phyloP scores from a whole-genome alignment of 1,140 invertebrate genomes.

The Brachionus koreanus region DNA sequence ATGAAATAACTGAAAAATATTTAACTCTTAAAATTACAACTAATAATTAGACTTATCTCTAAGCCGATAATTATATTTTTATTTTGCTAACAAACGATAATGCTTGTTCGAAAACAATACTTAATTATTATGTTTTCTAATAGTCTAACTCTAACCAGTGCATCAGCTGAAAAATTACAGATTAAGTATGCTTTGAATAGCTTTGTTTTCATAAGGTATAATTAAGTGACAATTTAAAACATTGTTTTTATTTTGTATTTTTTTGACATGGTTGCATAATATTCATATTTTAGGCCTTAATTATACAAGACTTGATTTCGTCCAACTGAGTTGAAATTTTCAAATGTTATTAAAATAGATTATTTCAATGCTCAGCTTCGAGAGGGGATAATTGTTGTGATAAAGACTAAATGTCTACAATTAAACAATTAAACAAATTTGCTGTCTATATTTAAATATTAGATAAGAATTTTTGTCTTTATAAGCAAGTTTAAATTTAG shows the following conservation, averaged over 20 bases:
- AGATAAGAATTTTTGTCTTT: conserved; percentile 5
- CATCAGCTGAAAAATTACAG: background rate
- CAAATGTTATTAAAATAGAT: conserved; percentile 17
- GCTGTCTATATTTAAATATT: background rate
- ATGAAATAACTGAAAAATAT: no score
- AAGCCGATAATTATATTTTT: background rate
- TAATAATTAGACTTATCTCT: background rate
- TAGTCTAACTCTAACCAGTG: background rate
- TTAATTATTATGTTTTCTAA: background rate
- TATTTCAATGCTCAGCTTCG: background rate
- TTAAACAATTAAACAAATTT: conserved; percentile 12
- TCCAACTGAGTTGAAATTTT: conserved; percentile 29
- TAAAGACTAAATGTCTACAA: conserved; percentile 4
- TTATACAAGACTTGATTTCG: conserved; percentile 9
- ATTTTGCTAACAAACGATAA: background rate
- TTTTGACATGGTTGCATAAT: background rate
- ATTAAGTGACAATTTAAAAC: conserved; percentile 34
- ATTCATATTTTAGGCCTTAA: background rate
- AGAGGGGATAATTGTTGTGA: conserved; percentile 31
- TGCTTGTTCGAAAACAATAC: background rate
- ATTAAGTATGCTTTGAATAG: background rate
- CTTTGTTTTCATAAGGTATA: conserved; percentile 26
- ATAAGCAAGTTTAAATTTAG: background rate
- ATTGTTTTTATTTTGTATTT: background rate
- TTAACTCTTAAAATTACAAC: background rate